Percentiles rank a stretch among this genome's conserved stretches.
Conservation (phyloP, 2,888 invertebrate genomes). For the Odontomyia ornata region DNA sequence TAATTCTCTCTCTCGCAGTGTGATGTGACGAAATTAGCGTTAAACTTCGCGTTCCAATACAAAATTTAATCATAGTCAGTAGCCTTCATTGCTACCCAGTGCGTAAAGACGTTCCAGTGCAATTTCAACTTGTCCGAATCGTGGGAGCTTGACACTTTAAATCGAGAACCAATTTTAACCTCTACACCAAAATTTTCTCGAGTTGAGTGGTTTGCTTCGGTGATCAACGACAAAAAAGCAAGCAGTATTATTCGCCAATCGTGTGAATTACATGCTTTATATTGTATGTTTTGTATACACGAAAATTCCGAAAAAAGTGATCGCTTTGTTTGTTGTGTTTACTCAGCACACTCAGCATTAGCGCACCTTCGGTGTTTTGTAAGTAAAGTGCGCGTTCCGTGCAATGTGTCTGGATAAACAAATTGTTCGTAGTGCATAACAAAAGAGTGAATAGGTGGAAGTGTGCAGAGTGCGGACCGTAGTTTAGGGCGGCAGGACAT, state of each 20-base stretch:
- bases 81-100: neutral
- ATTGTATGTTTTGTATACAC: neutral
- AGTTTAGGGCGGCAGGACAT: neutral
- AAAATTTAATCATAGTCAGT: neutral
- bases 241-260: too few relatives aligned
- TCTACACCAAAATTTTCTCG: too few relatives aligned
- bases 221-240: too few relatives aligned
- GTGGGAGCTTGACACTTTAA: neutral
- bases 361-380: neutral
- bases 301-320: neutral
- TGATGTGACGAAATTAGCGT: constrained; percentile 8
- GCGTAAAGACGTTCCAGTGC: neutral
- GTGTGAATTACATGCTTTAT: neutral
- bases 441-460: neutral
- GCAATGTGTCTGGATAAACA: constrained; percentile 8
- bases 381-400: neutral
- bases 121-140: neutral
- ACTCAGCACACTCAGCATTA: neutral
- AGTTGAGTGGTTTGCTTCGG: too few relatives aligned
- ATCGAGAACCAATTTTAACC: neutral
- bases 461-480: neutral
- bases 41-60: neutral
- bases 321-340: constrained; percentile 29
- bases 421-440: neutral
- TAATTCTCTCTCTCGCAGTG: constrained; percentile 3